Conservation (phyloP, 2,113 vertebrate species). For the Mustelus asterias region DNA sequence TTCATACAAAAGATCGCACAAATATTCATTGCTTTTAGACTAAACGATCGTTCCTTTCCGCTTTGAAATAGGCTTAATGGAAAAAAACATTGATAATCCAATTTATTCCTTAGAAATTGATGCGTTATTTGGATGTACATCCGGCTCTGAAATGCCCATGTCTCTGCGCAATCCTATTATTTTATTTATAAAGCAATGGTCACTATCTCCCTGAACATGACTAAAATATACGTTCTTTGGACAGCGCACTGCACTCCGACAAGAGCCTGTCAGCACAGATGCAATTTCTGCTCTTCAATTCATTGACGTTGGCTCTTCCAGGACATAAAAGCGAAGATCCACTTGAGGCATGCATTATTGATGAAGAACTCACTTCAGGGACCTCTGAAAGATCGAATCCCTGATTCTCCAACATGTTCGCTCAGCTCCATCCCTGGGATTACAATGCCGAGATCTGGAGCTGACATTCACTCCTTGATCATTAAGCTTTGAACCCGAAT, state of each 20-base stretch:
- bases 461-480: not conserved
- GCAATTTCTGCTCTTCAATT: not conserved
- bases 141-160: not conserved
- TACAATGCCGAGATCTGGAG: not conserved
- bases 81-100: not conserved
- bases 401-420: not conserved
- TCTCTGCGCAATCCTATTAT: not conserved
- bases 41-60: not conserved
- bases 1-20: not conserved
- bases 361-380: not conserved
- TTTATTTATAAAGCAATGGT: constrained; percentile 3
- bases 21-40: not conserved
- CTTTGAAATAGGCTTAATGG: not conserved
- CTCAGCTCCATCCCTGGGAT: not conserved
- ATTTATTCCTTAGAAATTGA: not conserved
- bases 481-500: not conserved
- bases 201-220: not conserved
- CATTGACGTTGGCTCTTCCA: not conserved
- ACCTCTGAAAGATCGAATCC: not conserved
- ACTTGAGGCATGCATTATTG: not conserved
- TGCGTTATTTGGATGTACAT: not conserved
- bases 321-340: not conserved
- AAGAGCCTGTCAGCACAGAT: not conserved
- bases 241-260: not conserved
- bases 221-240: not conserved